Base-by-base conservation (phyloP, 2,797 vertebrate genomes). In the Gymnothorax javanicus region DNA sequence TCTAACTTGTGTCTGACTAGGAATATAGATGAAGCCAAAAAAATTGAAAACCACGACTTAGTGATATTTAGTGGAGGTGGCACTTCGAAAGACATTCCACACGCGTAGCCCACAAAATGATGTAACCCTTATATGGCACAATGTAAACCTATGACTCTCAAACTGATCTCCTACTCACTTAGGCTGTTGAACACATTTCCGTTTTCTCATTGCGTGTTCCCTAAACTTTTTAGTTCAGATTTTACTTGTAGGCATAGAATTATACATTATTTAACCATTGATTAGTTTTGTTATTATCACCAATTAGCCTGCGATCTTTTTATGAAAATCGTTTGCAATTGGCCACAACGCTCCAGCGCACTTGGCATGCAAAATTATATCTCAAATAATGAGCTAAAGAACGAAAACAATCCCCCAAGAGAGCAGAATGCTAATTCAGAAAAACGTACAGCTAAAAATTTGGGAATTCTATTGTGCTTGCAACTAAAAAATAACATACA, bases 1-100 rank as follows among this genome's bases (percentile, higher is more conserved):
- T 84, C 54, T 91, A 79, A n/a, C 1, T 79, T 79, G 20, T 3
- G 50, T 52, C 75, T 79, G 50, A 20, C 81, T 54, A 9, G 52
- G 81, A 12, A 58, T 23, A 82, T 25, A 58, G 54, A 56, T 56
- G 54, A 11, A 50, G 23, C 54, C 50, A n/a, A 15, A 56, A 56
- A 79, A 79, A 54, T 0, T 17, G 25, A 33, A 75, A 75, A 43
- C 27, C 71, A 12, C 71, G 17, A 75, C 71, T 33, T 75, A 13
- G 50, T 75, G 33, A 43, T 75, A 50, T 27, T 50, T 13, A 75
- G 27, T 75, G 17, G 12, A 13, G 33, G 33, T 43, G 33, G 71
- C 17, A 17, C 4, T 27, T 75, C 17, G 17, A 43, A 75, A 75
- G 13, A 50, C 33, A 43, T 11, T 75, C 33, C 15, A 75, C 71